Evolutionary conservation across 2,113 vertebrate genomes (phyloP).

Genomic region (Guaruba guarouba): DNA sequence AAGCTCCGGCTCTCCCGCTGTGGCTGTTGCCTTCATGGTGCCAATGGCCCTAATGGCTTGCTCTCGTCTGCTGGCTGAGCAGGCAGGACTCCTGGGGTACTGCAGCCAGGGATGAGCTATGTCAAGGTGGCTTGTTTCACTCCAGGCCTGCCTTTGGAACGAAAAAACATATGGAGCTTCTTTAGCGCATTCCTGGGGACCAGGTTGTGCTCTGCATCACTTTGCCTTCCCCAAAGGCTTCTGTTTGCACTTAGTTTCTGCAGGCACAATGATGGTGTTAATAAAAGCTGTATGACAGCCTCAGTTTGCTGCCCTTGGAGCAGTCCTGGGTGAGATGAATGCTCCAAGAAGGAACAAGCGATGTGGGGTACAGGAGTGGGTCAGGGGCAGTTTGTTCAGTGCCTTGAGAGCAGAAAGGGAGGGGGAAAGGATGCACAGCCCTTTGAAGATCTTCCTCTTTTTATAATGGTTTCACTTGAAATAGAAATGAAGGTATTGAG

Average conservation of each 20-base stretch:
- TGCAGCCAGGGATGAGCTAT: neutral
- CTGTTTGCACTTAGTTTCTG: neutral
- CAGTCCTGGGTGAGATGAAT: neutral
- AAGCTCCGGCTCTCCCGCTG: neutral
- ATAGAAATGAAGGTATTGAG: neutral
- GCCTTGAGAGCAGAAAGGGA: neutral
- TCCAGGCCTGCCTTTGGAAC: neutral
- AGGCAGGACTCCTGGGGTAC: neutral
- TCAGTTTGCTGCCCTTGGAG: fast-evolving
- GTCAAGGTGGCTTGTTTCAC: neutral
- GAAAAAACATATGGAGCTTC: neutral
- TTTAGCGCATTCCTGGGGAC: fast-evolving
- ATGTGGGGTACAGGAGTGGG: fast-evolving
- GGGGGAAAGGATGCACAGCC: neutral
- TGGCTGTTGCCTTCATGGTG: neutral
- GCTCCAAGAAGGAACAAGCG: neutral
- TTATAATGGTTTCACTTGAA: neutral
- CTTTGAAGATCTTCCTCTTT: neutral
- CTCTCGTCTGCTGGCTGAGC: neutral
- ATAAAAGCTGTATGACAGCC: neutral
- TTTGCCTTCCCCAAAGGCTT: neutral
- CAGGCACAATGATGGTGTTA: fast-evolving
- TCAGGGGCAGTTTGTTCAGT: neutral
- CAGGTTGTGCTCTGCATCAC: fast-evolving
- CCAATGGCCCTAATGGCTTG: neutral